Base-by-base conservation (phyloP, 2,888 invertebrate species). In the Blera fallax region DNA sequence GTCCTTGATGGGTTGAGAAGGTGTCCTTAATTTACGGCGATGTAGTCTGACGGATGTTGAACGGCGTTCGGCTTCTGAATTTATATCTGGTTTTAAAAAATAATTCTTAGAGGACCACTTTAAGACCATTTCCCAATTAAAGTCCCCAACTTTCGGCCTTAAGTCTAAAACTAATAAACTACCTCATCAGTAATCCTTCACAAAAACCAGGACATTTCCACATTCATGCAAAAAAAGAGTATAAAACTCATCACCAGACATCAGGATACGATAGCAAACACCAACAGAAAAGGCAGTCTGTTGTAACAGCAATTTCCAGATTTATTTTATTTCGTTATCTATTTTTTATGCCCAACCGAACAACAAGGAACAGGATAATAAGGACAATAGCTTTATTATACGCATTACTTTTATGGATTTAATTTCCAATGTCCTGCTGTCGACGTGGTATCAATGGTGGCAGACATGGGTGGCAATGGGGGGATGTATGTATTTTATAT, bases 281-380 rank as follows among this genome's bases (percentile, higher is more conserved):
- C n/a, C 27, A 52, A 43, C 64, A 18, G 37, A 24, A 62, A 60
- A 18, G 8, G 3, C 16, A 8, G 48, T 58, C 45, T 62, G 62
- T 81, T 81, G 48, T 70, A 65, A 76, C 72, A 73, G 76, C 80
- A 89, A 87, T 87, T 77, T 85, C 84, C 82, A 87, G 88, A 87
- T 87, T 87, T 87, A 87, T 87, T 87, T 88, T 83, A 84, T 80
- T 76, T 70, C 88, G 89, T 91, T 91, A 91, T 91, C 91, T 88
- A 87, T 89, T 89, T 90, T 90, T 91, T 89, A 89, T 90, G 88
- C 90, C 88, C 89, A 90, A 91, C 87, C 90, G 90, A 89, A 90
- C 88, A 89, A 87, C 87, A 88, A 81, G 87, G 87, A 87, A 87
- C 87, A 87, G 88, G 72, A 90, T 88, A 88, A 89, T 88, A 89